Evolutionary conservation across 2,797 vertebrate genomes (phyloP).

Genomic region (Pangasius krempfi): DNA sequence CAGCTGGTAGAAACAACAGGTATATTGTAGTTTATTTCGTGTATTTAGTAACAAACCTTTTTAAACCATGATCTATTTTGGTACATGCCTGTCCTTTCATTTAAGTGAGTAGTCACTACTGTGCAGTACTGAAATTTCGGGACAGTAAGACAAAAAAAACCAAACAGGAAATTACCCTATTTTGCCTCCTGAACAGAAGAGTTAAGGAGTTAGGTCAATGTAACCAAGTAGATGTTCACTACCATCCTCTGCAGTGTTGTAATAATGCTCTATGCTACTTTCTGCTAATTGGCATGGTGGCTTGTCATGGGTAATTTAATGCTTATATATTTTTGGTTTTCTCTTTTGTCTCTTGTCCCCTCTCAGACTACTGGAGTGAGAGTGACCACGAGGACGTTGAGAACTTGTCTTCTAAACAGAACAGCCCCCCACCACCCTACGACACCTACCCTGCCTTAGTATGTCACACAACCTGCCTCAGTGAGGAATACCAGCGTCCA

Average conservation of each 20-base stretch:
- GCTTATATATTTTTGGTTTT: background rate
- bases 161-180: background rate
- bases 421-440: conserved; percentile 96
- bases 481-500: background rate
- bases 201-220: background rate
- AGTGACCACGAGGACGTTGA: conserved; percentile 97
- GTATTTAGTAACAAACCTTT: background rate
- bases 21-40: background rate
- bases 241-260: background rate
- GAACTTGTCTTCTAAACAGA: conserved; percentile 88
- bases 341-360: conserved; percentile 29
- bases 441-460: conserved; percentile 95
- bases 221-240: background rate
- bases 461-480: conserved; percentile 66
- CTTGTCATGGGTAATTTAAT: background rate
- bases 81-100: background rate
- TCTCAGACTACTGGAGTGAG: conserved; percentile 97
- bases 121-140: background rate
- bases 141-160: background rate
- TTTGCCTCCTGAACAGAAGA: background rate
- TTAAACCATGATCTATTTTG: background rate
- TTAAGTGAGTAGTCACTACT: background rate
- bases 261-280: background rate
- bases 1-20: background rate
- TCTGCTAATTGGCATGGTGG: background rate